phyloP scores from a whole-genome alignment of 2,113 vertebrate species.

The Loxodonta africana region DNA sequence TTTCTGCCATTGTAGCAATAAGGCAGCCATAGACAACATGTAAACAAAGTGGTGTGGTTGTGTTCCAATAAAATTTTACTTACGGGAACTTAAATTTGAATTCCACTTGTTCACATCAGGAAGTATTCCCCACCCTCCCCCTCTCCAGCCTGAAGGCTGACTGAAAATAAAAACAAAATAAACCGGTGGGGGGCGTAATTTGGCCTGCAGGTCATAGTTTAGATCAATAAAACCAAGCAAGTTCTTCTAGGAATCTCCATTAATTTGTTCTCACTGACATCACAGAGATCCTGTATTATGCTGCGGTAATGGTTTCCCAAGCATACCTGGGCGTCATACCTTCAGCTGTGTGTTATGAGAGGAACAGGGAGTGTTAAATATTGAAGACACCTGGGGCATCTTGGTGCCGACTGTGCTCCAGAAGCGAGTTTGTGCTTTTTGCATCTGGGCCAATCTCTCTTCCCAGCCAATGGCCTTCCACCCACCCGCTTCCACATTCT shows the following conservation, averaged over 20 bases:
- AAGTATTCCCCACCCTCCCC: not conserved
- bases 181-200: not conserved
- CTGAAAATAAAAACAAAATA: not conserved
- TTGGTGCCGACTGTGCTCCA: not conserved
- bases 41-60: not conserved
- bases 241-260: not conserved
- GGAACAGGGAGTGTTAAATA: not conserved
- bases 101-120: not conserved
- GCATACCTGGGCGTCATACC: not conserved
- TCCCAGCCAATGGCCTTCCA: not conserved
- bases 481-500: accelerated
- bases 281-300: not conserved
- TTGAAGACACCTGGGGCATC: not conserved
- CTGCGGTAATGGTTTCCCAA: not conserved
- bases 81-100: not conserved
- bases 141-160: not conserved
- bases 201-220: not conserved
- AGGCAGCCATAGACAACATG: not conserved
- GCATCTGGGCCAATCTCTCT: not conserved
- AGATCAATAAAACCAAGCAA: not conserved
- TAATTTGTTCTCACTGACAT: not conserved
- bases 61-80: not conserved
- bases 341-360: not conserved
- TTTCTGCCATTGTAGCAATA: not conserved
- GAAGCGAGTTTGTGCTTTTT: not conserved